Evolutionary conservation across 2,113 vertebrate genomes (phyloP), one percentile per base, ranked within the genome.

Genomic region (Pagrus major): DNA sequence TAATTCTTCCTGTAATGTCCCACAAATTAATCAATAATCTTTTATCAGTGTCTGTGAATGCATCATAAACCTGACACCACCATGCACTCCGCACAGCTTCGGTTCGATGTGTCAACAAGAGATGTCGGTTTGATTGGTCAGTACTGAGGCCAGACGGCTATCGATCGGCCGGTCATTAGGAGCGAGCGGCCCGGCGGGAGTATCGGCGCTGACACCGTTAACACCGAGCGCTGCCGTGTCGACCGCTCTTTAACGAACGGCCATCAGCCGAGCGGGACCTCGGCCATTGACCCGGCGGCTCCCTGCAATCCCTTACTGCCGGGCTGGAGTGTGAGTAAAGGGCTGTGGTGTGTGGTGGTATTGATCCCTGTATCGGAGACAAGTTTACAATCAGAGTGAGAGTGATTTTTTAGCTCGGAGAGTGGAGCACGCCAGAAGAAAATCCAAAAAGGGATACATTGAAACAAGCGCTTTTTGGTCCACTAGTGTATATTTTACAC

Each of bases 111-210:
- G 69, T 88, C 89, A 71, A 72, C 88, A 33, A 73, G 29, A 80
- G 42, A 78, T 73, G 84, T 91, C 86, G 71, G n/a, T 87, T 25
- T 88, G 88, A 88, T 92, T 85, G 84, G 87, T 87, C 81, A 69
- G 85, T 51, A 37, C 64, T 31, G 86, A 88, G 87, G 86, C 71
- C 86, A 86, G 86, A 69, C 64, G 79, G 83, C 58, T 89, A 95
- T 94, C 55, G 86, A 94, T 92, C 83, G 91, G 86, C 60, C 23
- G 85, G 90, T 94, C 89, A 87, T 94, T 93, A 94, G 85, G 81
- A 90, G 86, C 59, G 89, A 79, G 80, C 10, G 84, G 82, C 64
- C 66, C 83, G 52, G 80, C 37, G 88, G 89, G 89, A 91, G 89
- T 85, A 91, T 92, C 83, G 37, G 85, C 69, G 12, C 88, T 80